These are phyloP conservation scores for Dyspetes luteomarginatus DNA, from an alignment of 2,888 invertebrate genomes.

Conservation along the genomic window DNA sequence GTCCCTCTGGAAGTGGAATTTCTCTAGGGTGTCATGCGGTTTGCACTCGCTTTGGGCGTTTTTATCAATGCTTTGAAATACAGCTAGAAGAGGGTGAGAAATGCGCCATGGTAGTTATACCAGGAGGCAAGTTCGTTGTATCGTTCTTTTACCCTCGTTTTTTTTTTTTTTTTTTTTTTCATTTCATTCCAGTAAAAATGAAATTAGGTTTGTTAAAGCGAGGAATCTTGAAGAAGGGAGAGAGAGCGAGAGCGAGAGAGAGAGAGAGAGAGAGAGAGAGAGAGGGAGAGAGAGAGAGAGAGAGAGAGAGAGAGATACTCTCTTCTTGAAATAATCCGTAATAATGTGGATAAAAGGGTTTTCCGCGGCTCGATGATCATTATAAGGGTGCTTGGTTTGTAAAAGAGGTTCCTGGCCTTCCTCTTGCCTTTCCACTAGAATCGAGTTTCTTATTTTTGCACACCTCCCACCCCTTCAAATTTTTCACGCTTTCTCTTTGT, in stretches of 20 bases:
- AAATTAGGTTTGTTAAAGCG: conserved; percentile 53
- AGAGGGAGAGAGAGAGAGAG: conserved; percentile 4
- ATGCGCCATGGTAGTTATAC: conserved; percentile 3
- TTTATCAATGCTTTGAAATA: conserved; percentile 33
- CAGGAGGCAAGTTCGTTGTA: conserved; percentile 1
- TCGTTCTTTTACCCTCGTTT: too few species aligned
- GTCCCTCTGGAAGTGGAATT: neutral
- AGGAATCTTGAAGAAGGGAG: conserved; percentile 5
- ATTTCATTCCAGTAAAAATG: conserved; percentile 8
- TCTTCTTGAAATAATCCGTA: conserved; percentile 45
- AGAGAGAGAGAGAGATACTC: conserved; percentile 8
- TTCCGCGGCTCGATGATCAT: conserved; percentile 32
- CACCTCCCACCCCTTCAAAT: neutral
- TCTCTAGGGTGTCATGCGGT: neutral
- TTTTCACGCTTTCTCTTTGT: conserved; percentile 1
- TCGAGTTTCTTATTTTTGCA: conserved; percentile 69
- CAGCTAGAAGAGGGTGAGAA: neutral
- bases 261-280: neutral
- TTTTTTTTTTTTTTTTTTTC: conserved; percentile 2
- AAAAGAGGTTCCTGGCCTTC: conserved; percentile 74
- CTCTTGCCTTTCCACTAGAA: conserved; percentile 66
- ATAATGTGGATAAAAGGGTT: conserved; percentile 38
- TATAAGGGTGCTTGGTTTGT: conserved; percentile 66
- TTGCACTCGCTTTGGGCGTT: neutral
- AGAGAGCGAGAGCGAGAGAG: neutral